A percentile compares a stretch with the other conserved stretches of the same genome.
phyloP scores from a whole-genome alignment of 2,797 vertebrate species.

The Thalassophryne amazonica region DNA sequence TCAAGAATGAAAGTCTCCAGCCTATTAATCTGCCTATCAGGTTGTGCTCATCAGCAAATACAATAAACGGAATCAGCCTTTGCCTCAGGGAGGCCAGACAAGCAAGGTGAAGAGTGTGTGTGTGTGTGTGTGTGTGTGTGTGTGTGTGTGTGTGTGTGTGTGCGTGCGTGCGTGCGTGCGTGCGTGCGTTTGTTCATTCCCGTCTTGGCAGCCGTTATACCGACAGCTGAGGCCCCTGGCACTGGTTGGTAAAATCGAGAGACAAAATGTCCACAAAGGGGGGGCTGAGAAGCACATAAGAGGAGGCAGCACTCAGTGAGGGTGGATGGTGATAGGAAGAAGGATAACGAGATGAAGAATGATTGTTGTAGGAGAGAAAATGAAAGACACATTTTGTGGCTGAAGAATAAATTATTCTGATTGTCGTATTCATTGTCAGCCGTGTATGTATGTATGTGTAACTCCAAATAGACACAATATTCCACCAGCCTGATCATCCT shows the following conservation, averaged over 20 bases:
- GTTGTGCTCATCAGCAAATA: constrained; percentile 34
- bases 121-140: constrained; percentile 10
- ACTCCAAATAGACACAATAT: no score
- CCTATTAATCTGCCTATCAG: constrained; percentile 33
- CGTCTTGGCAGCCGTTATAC: constrained; percentile 49
- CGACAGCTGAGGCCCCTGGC: constrained; percentile 58
- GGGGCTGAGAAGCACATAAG: constrained; percentile 13
- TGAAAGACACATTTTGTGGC: not conserved
- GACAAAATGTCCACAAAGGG: constrained; percentile 32
- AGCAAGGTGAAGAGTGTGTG: constrained; percentile 35
- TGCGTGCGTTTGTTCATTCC: constrained; percentile 8
- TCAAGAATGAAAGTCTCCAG: constrained; percentile 32
- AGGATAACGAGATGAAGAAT: not conserved
- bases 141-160: not conserved
- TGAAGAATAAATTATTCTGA: no score
- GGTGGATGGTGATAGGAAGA: not conserved
- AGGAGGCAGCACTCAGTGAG: constrained; percentile 4
- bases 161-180: not conserved
- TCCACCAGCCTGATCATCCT: no score
- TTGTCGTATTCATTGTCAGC: no score
- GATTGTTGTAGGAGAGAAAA: no score
- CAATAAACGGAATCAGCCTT: constrained; percentile 24
- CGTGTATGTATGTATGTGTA: no score
- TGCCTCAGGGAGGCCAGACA: constrained; percentile 45
- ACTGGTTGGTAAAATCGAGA: constrained; percentile 17